Evolutionary conservation across 2,888 invertebrate genomes (phyloP).

Genomic region (Lasiommata megera): DNA sequence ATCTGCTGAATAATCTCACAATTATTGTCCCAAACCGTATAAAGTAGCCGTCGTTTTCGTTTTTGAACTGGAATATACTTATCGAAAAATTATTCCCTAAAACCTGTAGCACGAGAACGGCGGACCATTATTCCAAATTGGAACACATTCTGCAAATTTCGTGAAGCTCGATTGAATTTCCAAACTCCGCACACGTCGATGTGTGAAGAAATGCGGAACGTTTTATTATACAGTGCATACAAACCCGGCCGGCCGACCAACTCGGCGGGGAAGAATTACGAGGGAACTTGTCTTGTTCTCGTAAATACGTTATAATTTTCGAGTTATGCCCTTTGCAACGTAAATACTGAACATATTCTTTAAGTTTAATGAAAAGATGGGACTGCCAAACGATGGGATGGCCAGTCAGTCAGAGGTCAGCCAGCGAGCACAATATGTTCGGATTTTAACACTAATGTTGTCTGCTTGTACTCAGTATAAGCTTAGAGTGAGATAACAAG

Average conservation of each 20-base stretch:
- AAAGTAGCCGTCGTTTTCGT: background rate
- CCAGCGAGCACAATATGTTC: too few species aligned
- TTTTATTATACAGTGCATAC: constrained; percentile 11
- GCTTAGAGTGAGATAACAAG: too few species aligned
- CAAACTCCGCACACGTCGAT: constrained; percentile 14
- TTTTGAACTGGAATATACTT: background rate
- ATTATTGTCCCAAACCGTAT: too few species aligned
- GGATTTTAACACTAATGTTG: too few species aligned
- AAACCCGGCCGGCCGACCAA: background rate
- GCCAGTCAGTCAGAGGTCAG: too few species aligned
- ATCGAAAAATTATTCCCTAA: background rate
- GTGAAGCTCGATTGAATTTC: constrained; percentile 20
- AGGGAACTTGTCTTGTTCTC: background rate
- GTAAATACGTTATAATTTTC: background rate
- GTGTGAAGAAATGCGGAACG: constrained; percentile 14
- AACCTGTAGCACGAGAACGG: background rate
- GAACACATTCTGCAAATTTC: constrained; percentile 19
- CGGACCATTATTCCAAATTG: constrained; percentile 15
- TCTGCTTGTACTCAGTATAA: too few species aligned
- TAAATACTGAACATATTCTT: too few species aligned
- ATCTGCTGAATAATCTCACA: too few species aligned
- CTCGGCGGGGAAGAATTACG: background rate
- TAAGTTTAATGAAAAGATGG: too few species aligned
- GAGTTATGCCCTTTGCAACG: too few species aligned
- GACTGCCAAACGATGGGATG: too few species aligned